These are phyloP conservation scores for Aurelia aurita DNA, from an alignment of 30 jellyfish, hydroid and myxozoan genomes.

Conservation along the genomic window DNA sequence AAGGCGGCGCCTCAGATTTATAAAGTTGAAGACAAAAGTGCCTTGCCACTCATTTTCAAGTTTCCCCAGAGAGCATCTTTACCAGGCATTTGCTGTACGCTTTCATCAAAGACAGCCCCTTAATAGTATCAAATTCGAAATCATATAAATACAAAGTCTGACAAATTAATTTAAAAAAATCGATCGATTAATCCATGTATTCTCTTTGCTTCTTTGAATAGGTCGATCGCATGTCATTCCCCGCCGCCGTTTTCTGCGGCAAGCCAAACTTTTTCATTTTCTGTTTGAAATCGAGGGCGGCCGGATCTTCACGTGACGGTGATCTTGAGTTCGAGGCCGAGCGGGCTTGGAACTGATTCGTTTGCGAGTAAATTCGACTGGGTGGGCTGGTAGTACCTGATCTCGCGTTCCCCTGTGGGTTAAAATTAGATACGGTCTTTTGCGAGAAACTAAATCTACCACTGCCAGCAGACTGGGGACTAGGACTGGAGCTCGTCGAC, in stretches of 20 bases:
- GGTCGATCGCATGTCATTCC: conserved; percentile 43
- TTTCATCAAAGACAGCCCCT: too few species aligned
- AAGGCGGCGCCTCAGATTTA: too few species aligned
- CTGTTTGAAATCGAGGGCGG: conserved; percentile 76
- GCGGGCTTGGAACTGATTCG: conserved; percentile 56
- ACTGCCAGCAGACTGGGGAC: conserved; percentile 54
- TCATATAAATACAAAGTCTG: conserved; percentile 2
- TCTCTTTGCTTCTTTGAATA: conserved; percentile 70
- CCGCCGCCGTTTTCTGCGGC: conserved; percentile 18
- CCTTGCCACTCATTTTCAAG: too few species aligned
- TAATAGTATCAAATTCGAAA: neutral
- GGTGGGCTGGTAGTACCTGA: conserved; percentile 21
- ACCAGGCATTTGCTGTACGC: too few species aligned
- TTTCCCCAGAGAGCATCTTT: too few species aligned
- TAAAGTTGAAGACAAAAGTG: too few species aligned
- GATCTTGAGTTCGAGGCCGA: conserved; percentile 39
- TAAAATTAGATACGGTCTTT: conserved; percentile 42
- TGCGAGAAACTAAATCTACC: conserved; percentile 57
- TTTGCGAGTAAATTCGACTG: conserved; percentile 31
- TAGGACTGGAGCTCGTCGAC: conserved; percentile 53
- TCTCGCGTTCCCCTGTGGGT: conserved; percentile 1
- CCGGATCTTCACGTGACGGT: conserved; percentile 82
- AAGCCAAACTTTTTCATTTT: conserved; percentile 86
- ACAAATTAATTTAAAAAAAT: neutral
- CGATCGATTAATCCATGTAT: conserved; percentile 57